Percentiles rank a stretch among this genome's conserved stretches.
Evolutionary conservation across 53 echinoderm and acorn worm species (phyloP).

Genomic region (Apostichopus leukothele): DNA sequence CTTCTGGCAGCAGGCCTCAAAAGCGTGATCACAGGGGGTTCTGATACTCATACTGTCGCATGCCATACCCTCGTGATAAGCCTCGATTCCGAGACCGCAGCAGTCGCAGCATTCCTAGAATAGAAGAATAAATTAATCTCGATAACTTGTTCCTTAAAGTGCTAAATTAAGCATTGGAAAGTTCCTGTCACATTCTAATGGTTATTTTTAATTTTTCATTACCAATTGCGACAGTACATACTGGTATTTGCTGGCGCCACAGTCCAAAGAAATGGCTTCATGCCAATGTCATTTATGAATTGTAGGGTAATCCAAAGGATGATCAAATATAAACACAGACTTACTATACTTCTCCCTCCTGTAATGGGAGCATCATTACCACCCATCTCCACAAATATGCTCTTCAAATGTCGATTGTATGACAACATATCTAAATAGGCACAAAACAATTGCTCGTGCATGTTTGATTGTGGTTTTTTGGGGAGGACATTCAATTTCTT

Average conservation of each 20-base stretch:
- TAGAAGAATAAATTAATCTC: slow-evolving; percentile 34
- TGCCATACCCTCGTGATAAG: slow-evolving; percentile 59
- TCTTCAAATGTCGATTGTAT: too few relatives aligned
- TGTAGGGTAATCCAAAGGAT: too few relatives aligned
- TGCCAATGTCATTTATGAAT: too few relatives aligned
- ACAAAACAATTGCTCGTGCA: too few relatives aligned
- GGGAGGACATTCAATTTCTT: too few relatives aligned
- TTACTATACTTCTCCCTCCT: too few relatives aligned
- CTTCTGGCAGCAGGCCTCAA: slow-evolving; percentile 60
- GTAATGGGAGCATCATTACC: too few relatives aligned
- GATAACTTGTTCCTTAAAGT: background rate
- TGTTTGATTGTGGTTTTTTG: too few relatives aligned
- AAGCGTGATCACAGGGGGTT: slow-evolving; percentile 71
- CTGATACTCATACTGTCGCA: slow-evolving; percentile 70
- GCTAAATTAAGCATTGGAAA: slow-evolving; percentile 16
- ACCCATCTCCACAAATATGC: too few relatives aligned
- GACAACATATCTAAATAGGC: too few relatives aligned
- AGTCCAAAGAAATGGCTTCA: background rate
- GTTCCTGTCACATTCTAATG: slow-evolving; percentile 11
- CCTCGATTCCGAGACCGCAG: slow-evolving; percentile 83
- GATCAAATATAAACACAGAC: too few relatives aligned
- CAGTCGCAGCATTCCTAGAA: slow-evolving; percentile 72
- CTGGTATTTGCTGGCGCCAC: background rate
- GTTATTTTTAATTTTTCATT: background rate
- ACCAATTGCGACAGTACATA: background rate